Evolutionary conservation across 2,888 invertebrate species (phyloP).

Genomic region (Idaea biselata): DNA sequence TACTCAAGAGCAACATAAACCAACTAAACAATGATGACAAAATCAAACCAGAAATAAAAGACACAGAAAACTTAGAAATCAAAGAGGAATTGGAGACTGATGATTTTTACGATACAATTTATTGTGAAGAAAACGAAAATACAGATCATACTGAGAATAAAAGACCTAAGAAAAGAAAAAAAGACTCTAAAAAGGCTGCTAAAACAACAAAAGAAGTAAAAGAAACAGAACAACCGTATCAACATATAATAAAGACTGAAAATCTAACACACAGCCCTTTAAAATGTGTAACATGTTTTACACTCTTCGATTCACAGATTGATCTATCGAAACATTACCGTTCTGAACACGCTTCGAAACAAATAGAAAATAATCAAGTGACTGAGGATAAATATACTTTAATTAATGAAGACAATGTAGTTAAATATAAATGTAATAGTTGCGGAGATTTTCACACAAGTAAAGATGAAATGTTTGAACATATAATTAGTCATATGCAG

Average conservation of each 20-base stretch:
- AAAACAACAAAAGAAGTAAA: slow-evolving; percentile 4
- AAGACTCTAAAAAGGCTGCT: slow-evolving; percentile 5
- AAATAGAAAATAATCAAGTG: slow-evolving; percentile 7
- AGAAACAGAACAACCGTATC: background rate
- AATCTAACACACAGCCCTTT: slow-evolving; percentile 17
- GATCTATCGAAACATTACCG: slow-evolving; percentile 50
- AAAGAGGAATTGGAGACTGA: slow-evolving; percentile 3
- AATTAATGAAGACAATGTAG: slow-evolving; percentile 20
- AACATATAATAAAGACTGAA: slow-evolving; percentile 8
- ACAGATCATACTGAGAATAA: slow-evolving; percentile 6
- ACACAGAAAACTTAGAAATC: slow-evolving; percentile 3
- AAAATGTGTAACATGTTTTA: slow-evolving; percentile 51
- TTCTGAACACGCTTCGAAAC: slow-evolving; percentile 20
- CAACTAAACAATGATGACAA: slow-evolving; percentile 22
- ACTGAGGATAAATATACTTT: slow-evolving; percentile 25
- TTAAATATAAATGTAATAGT: slow-evolving; percentile 46
- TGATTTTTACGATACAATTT: slow-evolving; percentile 3
- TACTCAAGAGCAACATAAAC: slow-evolving; percentile 7
- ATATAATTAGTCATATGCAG: slow-evolving; percentile 43
- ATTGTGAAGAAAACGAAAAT: slow-evolving; percentile 6
- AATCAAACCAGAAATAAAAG: slow-evolving; percentile 24
- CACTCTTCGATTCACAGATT: slow-evolving; percentile 31
- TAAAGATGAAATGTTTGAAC: slow-evolving; percentile 43
- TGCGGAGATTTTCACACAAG: slow-evolving; percentile 45
- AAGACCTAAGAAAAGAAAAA: slow-evolving; percentile 4